A percentile compares a stretch with the other conserved stretches of the same genome.
Conservation (phyloP, 2,888 invertebrate species). For the Lasioglossum calceatum region DNA sequence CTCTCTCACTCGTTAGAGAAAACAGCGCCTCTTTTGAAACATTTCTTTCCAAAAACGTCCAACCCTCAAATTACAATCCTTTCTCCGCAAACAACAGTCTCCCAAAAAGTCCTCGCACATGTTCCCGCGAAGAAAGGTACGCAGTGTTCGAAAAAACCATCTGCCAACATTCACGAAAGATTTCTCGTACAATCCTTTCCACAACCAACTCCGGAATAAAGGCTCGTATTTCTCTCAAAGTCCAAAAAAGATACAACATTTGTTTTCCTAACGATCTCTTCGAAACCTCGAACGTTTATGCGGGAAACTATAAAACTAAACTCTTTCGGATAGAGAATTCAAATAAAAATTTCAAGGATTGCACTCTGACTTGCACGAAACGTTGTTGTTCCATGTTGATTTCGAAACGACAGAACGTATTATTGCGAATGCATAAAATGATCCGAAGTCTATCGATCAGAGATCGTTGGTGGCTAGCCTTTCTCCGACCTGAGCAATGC, state of each 20-base stretch:
- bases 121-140: conserved; percentile 3
- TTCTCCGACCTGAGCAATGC: not conserved
- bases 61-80: not conserved
- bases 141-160: not conserved
- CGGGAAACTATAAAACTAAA: not conserved
- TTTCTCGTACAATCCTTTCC: not conserved
- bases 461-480: not conserved
- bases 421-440: not conserved
- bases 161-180: not conserved
- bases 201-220: conserved; percentile 9
- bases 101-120: conserved; percentile 11
- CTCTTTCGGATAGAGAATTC: not conserved
- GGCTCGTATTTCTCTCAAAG: not conserved
- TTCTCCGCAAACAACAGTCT: conserved; percentile 10
- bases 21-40: not conserved
- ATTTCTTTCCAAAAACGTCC: conserved; percentile 13
- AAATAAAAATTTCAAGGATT: not conserved
- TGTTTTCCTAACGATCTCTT: not conserved
- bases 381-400: not conserved
- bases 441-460: not conserved
- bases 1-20: not conserved
- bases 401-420: not conserved
- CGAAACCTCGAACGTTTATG: not conserved
- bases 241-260: not conserved
- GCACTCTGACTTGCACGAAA: not conserved